phyloP scores from a whole-genome alignment of 2,113 vertebrate genomes.

The Myodes glareolus region DNA sequence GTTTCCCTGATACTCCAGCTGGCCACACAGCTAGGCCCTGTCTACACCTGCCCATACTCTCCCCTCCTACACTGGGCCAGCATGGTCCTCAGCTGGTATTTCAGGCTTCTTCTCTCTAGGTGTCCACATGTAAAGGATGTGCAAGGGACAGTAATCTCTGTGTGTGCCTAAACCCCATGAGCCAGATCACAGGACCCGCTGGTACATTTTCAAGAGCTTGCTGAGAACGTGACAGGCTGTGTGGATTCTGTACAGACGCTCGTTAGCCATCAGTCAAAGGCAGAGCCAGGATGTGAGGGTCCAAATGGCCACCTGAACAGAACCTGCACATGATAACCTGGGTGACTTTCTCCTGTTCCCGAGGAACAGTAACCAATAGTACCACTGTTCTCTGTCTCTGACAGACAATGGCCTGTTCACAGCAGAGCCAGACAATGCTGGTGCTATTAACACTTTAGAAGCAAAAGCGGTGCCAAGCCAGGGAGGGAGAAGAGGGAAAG shows the following conservation, averaged over 20 bases:
- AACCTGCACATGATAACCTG: neutral
- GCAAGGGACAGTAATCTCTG: rapidly evolving
- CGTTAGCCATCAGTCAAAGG: neutral
- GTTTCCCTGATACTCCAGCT: too few relatives aligned
- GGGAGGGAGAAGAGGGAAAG: neutral
- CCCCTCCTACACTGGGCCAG: neutral
- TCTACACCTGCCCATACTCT: neutral
- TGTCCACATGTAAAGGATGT: rapidly evolving
- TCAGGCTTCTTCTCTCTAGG: neutral
- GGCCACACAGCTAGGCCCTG: neutral
- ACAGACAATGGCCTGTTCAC: neutral
- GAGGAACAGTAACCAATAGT: neutral
- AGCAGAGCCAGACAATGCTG: neutral
- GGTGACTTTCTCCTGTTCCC: neutral
- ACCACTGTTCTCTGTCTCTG: neutral
- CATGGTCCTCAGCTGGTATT: neutral
- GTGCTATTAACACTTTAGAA: neutral
- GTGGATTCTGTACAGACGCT: neutral
- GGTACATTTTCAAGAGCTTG: neutral
- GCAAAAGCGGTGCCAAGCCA: neutral
- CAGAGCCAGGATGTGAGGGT: neutral
- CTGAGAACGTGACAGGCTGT: neutral
- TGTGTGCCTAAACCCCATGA: neutral
- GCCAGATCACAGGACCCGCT: neutral
- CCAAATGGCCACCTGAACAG: neutral